These are phyloP conservation scores for Tyria jacobaeae DNA, from an alignment of 2,888 invertebrate species.

Conservation along the genomic window DNA sequence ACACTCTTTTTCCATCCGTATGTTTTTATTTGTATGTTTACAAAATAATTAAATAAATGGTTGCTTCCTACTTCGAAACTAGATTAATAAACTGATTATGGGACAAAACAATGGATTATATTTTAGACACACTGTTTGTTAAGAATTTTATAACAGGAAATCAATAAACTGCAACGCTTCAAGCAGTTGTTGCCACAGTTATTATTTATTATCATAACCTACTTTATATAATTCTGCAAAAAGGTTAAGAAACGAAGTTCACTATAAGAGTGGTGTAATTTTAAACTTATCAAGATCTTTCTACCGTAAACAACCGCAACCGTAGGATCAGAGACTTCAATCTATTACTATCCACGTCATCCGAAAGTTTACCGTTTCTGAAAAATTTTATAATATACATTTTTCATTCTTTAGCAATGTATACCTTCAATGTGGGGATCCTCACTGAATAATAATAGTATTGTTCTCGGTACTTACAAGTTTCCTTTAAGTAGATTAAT, in stretches of 20 bases:
- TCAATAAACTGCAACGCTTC: too few species aligned
- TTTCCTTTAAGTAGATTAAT: constrained; percentile 93
- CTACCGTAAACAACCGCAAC: too few species aligned
- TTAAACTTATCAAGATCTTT: background rate
- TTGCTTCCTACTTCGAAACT: background rate
- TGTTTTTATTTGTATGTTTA: too few species aligned
- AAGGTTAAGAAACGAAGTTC: too few species aligned
- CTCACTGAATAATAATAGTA: background rate
- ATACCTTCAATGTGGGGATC: background rate
- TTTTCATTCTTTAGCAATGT: background rate
- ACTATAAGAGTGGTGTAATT: background rate
- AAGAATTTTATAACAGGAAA: too few species aligned
- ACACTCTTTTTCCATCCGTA: too few species aligned
- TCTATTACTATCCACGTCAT: background rate
- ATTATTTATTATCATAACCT: too few species aligned
- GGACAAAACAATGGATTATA: background rate
- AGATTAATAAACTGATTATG: background rate
- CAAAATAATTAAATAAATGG: too few species aligned
- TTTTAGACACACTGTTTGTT: background rate
- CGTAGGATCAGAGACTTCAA: too few species aligned
- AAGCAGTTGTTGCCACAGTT: too few species aligned
- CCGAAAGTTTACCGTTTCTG: background rate
- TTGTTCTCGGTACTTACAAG: constrained; percentile 88
- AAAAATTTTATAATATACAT: background rate
- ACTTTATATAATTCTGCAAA: too few species aligned